phyloP scores from a whole-genome alignment of 2,888 invertebrate genomes.

The Scotopteryx bipunctaria region DNA sequence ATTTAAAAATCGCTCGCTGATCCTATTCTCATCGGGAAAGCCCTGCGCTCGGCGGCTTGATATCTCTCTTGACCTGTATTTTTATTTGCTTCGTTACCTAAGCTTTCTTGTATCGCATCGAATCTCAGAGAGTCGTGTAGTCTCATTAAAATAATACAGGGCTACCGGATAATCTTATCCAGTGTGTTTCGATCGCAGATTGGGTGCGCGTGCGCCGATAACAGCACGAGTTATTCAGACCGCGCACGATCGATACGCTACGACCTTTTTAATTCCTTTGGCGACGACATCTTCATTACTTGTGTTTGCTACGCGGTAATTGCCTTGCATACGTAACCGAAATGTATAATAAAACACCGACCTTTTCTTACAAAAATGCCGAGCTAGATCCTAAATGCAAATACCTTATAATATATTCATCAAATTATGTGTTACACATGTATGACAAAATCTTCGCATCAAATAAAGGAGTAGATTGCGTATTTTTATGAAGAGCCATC shows the following conservation, averaged over 20 bases:
- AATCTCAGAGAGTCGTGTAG: conserved; percentile 80
- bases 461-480: conserved; percentile 63
- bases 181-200: conserved; percentile 81
- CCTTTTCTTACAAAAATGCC: conserved; percentile 21
- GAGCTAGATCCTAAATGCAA: conserved; percentile 56
- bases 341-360: conserved; percentile 16
- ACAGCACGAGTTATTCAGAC: conserved; percentile 77
- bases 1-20: conserved; percentile 71
- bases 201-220: conserved; percentile 82
- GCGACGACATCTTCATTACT: conserved; percentile 80
- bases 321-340: conserved; percentile 15
- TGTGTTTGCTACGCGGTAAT: conserved; percentile 48
- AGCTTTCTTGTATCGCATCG: conserved; percentile 77
- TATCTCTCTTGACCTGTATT: conserved; percentile 78
- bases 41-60: conserved; percentile 68
- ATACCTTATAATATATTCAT: conserved; percentile 73
- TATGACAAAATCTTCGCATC: conserved; percentile 64
- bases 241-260: conserved; percentile 75
- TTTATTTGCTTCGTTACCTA: conserved; percentile 80
- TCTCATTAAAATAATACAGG: conserved; percentile 84
- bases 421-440: conserved; percentile 69
- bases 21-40: conserved; percentile 55
- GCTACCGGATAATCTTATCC: conserved; percentile 84
- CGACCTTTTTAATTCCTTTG: conserved; percentile 75
- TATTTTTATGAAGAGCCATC: conserved; percentile 60